Evolutionary conservation across 2,888 invertebrate genomes (phyloP).

Genomic region (Cacoxenus indagator): DNA sequence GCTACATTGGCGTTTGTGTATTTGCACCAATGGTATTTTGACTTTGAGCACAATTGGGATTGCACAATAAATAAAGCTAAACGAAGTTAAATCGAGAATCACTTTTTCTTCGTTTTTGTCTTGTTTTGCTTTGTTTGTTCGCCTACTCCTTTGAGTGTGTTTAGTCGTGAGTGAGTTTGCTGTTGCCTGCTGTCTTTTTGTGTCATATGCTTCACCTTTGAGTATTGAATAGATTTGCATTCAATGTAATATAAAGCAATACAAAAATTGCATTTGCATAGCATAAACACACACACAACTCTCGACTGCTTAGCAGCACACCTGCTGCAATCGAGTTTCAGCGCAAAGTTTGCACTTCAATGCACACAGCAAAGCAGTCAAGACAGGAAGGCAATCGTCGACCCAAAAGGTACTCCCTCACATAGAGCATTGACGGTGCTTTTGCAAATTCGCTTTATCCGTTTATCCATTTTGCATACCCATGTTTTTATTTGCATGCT

Average conservation of each 20-base stretch:
- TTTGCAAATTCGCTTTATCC: conserved; percentile 1
- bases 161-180: not conserved
- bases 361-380: not conserved
- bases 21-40: too few species aligned
- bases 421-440: not conserved
- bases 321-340: not conserved
- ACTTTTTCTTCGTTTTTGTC: not conserved
- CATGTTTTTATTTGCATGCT: conserved; percentile 17
- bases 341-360: conserved; percentile 3
- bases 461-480: conserved; percentile 17
- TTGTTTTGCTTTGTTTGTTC: not conserved
- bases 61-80: conserved; percentile 50
- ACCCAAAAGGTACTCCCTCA: not conserved
- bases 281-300: not conserved
- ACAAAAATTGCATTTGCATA: not conserved
- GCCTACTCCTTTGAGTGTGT: not conserved
- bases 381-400: not conserved
- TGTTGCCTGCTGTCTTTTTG: not conserved
- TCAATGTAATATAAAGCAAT: not conserved
- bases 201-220: not conserved
- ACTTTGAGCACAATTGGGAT: conserved; percentile 51
- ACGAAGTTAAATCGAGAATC: conserved; percentile 61
- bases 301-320: too few species aligned
- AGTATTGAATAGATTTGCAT: too few species aligned
- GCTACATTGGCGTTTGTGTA: too few species aligned